Conservation (phyloP, 2,797 vertebrate species). For the Tympanoctomys barrerae region DNA sequence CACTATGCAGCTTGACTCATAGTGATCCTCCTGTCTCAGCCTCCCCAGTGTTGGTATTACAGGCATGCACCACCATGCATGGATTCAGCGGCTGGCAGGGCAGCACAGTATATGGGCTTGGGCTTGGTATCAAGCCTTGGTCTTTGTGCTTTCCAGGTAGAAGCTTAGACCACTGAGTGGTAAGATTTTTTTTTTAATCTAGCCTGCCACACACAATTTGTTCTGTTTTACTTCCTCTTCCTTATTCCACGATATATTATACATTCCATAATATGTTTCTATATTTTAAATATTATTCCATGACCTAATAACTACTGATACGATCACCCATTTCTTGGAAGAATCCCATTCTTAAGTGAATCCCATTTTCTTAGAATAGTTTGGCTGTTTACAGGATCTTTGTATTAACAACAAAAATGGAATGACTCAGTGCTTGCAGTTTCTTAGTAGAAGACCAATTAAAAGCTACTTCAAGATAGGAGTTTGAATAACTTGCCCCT, state of each 20-base stretch:
- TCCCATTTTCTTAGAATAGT: not conserved
- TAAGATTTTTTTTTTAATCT: not conserved
- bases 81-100: too few species aligned
- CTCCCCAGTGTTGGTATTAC: too few species aligned
- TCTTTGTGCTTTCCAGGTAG: too few species aligned
- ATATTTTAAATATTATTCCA: slow-evolving; percentile 43
- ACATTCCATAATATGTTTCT: not conserved
- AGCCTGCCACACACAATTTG: not conserved
- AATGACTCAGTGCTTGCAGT: not conserved
- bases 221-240: not conserved
- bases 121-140: too few species aligned
- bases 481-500: not conserved
- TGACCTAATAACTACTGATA: not conserved
- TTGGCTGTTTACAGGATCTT: not conserved
- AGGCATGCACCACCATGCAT: too few species aligned
- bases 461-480: not conserved
- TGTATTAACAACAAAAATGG: slow-evolving; percentile 12
- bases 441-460: slow-evolving; percentile 32
- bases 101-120: too few species aligned
- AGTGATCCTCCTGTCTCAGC: too few species aligned
- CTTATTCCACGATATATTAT: not conserved
- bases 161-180: too few species aligned
- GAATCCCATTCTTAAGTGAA: slow-evolving; percentile 38
- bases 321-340: slow-evolving; percentile 21
- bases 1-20: too few species aligned